Evolutionary conservation across 2,888 invertebrate genomes (phyloP).

Genomic region (Drosophila rellima): DNA sequence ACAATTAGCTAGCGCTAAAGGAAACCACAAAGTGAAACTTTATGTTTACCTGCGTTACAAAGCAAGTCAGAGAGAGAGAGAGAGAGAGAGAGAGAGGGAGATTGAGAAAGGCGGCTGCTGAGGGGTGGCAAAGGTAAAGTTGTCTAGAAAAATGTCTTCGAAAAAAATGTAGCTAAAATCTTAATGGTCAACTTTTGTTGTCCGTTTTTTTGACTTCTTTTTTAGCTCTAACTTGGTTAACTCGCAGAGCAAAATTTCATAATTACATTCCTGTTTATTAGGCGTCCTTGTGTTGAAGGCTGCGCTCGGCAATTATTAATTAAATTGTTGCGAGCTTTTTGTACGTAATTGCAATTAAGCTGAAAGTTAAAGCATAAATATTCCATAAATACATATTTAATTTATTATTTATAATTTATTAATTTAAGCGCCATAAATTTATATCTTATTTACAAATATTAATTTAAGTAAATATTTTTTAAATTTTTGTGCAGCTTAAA

Average conservation of each 20-base stretch:
- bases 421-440: not conserved
- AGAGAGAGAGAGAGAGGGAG: not conserved
- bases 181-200: constrained; percentile 53
- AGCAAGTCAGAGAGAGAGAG: not conserved
- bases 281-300: constrained; percentile 72
- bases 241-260: constrained; percentile 64
- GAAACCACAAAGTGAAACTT: constrained; percentile 68
- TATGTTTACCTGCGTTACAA: constrained; percentile 49
- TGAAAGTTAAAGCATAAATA: not conserved
- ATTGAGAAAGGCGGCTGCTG: not conserved
- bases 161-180: constrained; percentile 43
- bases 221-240: constrained; percentile 28
- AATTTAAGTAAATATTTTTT: too few relatives aligned
- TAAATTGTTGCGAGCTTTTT: not conserved
- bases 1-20: constrained; percentile 58
- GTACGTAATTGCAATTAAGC: not conserved
- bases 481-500: too few relatives aligned
- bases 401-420: not conserved
- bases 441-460: too few relatives aligned
- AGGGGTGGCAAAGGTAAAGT: not conserved
- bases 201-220: constrained; percentile 14
- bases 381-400: not conserved
- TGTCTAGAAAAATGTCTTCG: constrained; percentile 42
- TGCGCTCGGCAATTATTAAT: not conserved
- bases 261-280: constrained; percentile 85